A percentile compares a stretch with the other conserved stretches of the same genome.
phyloP scores from a whole-genome alignment of 2,797 vertebrate species.

The Notamacropus eugenii region DNA sequence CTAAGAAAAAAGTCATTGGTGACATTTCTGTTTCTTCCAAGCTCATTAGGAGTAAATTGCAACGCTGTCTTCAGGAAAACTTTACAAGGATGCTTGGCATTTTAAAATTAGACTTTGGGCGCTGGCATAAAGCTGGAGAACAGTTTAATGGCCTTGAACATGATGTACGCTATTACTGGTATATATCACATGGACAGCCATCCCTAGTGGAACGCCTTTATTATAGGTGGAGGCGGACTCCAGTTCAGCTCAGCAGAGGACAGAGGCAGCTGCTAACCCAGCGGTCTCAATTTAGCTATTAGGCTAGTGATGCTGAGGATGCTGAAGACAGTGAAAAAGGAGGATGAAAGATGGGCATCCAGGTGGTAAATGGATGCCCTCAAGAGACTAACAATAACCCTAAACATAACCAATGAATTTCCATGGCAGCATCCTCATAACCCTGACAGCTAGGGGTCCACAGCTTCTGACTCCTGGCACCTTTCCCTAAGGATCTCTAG shows the following conservation, averaged over 20 bases:
- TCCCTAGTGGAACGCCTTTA: background rate
- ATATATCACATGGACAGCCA: background rate
- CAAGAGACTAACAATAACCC: background rate
- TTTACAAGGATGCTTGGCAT: background rate
- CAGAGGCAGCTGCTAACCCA: background rate
- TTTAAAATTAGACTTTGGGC: constrained; percentile 18
- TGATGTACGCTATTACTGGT: background rate
- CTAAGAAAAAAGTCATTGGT: constrained; percentile 22
- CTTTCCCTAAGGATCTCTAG: background rate
- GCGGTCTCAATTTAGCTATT: background rate
- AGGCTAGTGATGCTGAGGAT: background rate
- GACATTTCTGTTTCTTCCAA: constrained; percentile 28
- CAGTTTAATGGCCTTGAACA: background rate
- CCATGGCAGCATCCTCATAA: no score
- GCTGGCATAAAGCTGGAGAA: background rate
- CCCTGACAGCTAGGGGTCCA: background rate
- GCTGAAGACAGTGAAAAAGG: background rate
- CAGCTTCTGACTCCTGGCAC: background rate
- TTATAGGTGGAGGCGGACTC: background rate
- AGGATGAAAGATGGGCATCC: background rate
- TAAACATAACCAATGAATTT: background rate
- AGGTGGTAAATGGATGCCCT: background rate
- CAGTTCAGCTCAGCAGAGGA: background rate
- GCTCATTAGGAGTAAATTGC: constrained; percentile 18
- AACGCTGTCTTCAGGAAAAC: background rate